phyloP scores from a whole-genome alignment of 2,888 invertebrate species.

The Acronicta aceris region DNA sequence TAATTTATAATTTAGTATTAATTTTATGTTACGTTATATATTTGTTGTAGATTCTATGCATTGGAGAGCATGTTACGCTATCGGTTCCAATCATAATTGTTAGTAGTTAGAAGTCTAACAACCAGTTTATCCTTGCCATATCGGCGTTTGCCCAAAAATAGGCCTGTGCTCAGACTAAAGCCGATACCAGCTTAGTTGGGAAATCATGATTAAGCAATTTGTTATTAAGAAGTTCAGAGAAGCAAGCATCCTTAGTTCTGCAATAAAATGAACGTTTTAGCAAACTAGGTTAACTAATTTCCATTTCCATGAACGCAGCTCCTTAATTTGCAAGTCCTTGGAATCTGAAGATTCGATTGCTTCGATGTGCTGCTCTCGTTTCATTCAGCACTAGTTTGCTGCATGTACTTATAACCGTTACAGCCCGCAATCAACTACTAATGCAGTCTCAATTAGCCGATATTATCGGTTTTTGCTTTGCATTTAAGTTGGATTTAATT shows the following conservation, averaged over 20 bases:
- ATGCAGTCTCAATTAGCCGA: constrained; percentile 39
- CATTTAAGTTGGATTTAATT: constrained; percentile 22
- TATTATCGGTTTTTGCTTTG: constrained; percentile 44
- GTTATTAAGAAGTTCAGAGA: not conserved
- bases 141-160: too few species aligned
- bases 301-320: constrained; percentile 16
- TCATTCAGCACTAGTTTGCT: constrained; percentile 26
- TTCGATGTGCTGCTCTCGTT: constrained; percentile 23
- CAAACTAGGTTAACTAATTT: constrained; percentile 9
- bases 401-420: constrained; percentile 27
- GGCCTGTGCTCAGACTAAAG: too few species aligned
- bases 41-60: too few species aligned
- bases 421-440: constrained; percentile 34
- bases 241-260: not conserved
- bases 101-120: too few species aligned
- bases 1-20: too few species aligned
- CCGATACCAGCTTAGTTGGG: too few species aligned
- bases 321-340: constrained; percentile 28
- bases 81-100: too few species aligned
- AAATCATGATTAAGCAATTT: too few species aligned
- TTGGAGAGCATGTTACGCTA: too few species aligned
- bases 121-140: too few species aligned
- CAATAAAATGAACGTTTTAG: not conserved
- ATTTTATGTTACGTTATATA: too few species aligned
- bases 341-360: constrained; percentile 18